Evolutionary conservation across 2,113 vertebrate species (phyloP), one percentile per base, ranked within the genome.

Genomic region (Sander vitreus): DNA sequence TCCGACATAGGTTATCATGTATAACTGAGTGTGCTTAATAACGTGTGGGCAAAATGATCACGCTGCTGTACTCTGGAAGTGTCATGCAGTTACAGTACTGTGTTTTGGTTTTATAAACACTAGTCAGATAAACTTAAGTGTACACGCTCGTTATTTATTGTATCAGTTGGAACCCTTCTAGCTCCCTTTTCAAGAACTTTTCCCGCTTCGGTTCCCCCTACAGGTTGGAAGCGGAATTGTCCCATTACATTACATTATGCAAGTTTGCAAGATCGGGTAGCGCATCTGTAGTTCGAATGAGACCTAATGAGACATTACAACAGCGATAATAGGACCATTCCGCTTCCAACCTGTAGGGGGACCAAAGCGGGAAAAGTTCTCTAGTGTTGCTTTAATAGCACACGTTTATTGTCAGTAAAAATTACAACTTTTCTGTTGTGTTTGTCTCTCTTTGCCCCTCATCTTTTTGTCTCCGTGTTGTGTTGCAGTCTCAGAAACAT

Each of bases 401-500:
- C 27, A 36, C 6, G 51, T 59, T 3, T 47, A 33, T 19, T 6
- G 5, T 25, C 33, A 18, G 5, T 30, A n/a, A 25, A 9, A 62
- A 36, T 23, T 1, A 8, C 1, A 30, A 3, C 45, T 15, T 39
- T 39, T 72, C 0, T 25, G 5, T 45, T 19, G 14, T 33, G 3
- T 67, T 53, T 47, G n/a, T 51, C 3, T 64, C 27, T 58, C 11
- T 53, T 2, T 50, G 16, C 51, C 10, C 23, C 16, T 60, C 11
- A 8, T 79, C 1, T n/a, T 45, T 39, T 55, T 74, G 15, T 77
- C 19, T 57, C 51, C 67, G 19, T 81, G 39, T 13, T 65, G 45
- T 68, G 19, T 23, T 54, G 9, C 93, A 99, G 98, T 58, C 95
- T 99, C 71, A 95, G 92, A 85, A 95, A 91, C 81, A 93, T 98